phyloP scores from a whole-genome alignment of 1,140 invertebrate species.

The Xylocopa sonorina region DNA sequence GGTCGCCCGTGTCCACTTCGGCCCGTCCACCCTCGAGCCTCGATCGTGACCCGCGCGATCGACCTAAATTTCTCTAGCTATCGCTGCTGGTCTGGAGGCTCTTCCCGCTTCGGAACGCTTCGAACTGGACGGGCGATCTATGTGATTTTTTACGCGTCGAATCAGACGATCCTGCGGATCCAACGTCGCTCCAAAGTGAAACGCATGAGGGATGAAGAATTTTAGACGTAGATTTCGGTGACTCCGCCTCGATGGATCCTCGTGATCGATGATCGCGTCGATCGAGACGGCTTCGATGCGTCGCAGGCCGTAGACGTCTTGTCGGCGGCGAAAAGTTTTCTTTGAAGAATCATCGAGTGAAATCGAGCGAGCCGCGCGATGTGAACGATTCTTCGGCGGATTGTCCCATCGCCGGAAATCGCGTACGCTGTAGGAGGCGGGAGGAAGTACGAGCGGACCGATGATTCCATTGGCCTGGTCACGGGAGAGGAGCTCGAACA shows the following conservation, averaged over 20 bases:
- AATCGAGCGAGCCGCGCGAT: not conserved
- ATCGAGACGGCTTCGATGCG: not conserved
- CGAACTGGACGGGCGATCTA: too few relatives aligned
- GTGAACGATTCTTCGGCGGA: not conserved
- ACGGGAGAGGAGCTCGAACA: conserved; percentile 3
- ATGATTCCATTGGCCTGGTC: conserved; percentile 21
- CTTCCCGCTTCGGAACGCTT: not conserved
- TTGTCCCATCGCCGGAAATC: not conserved
- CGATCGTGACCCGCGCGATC: conserved; percentile 3
- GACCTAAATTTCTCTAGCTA: not conserved
- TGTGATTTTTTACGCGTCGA: not conserved
- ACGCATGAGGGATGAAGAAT: not conserved
- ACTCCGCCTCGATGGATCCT: not conserved
- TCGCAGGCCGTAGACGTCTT: not conserved
- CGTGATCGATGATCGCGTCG: not conserved
- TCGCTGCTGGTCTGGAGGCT: too few relatives aligned
- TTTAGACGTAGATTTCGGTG: not conserved
- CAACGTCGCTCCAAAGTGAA: conserved; percentile 2
- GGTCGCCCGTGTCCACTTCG: conserved; percentile 25
- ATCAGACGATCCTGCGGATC: too few relatives aligned
- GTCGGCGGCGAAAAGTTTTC: not conserved
- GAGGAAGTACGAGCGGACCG: not conserved
- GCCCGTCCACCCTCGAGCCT: conserved; percentile 38
- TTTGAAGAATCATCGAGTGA: not conserved
- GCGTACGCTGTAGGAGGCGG: not conserved